Percentiles rank a stretch among this genome's conserved stretches.
Evolutionary conservation across 2,797 vertebrate genomes (phyloP).

Genomic region (Emys orbicularis): DNA sequence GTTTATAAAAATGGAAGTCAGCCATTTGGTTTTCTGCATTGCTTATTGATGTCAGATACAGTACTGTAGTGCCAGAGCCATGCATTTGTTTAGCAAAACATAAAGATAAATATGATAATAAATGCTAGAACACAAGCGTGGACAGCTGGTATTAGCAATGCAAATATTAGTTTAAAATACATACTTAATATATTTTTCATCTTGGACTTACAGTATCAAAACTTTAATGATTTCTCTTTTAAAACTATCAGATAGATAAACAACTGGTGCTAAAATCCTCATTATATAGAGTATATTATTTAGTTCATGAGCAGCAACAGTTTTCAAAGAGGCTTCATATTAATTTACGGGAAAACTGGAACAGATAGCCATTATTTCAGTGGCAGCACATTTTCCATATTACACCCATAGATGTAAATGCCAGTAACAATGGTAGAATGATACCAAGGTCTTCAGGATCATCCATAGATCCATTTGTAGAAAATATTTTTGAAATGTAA

Average conservation of each 20-base stretch:
- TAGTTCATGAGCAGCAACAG: background rate
- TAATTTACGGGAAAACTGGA: conserved; percentile 28
- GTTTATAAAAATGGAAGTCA: conserved; percentile 36
- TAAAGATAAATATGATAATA: background rate
- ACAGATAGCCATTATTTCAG: conserved; percentile 36
- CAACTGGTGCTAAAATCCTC: background rate
- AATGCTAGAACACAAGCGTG: background rate
- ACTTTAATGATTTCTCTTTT: background rate
- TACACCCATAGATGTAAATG: conserved; percentile 31
- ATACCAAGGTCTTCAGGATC: background rate
- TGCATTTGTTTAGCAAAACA: background rate
- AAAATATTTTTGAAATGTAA: background rate
- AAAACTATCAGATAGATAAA: background rate
- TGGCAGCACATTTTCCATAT: conserved; percentile 22
- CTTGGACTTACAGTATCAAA: background rate
- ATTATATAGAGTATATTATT: background rate
- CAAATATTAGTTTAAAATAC: background rate
- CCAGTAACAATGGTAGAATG: background rate
- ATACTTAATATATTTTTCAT: background rate
- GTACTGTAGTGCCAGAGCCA: background rate
- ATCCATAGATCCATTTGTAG: background rate
- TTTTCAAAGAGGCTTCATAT: background rate
- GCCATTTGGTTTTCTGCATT: conserved; percentile 8
- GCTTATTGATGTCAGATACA: background rate
- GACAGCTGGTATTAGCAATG: background rate